Conservation (phyloP, 2,113 vertebrate genomes). For the Laticauda colubrina region DNA sequence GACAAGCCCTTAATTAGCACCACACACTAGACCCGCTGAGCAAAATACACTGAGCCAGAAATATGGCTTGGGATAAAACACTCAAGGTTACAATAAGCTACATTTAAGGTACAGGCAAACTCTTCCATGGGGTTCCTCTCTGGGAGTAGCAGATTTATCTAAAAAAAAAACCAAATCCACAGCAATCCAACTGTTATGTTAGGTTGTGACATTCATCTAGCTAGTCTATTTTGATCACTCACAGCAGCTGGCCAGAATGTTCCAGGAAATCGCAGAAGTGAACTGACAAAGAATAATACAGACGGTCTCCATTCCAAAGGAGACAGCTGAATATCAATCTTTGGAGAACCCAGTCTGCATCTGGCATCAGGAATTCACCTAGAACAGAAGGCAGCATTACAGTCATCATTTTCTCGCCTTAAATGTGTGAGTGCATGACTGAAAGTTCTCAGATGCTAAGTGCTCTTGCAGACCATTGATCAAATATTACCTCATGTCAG, state of each 20-base stretch:
- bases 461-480: neutral
- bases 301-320: neutral
- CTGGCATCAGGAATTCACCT: neutral
- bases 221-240: neutral
- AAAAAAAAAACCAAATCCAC: neutral
- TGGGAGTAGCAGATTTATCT: slow-evolving; percentile 15
- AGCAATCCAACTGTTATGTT: neutral
- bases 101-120: slow-evolving; percentile 45
- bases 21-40: slow-evolving; percentile 32
- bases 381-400: neutral
- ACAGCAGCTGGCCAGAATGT: neutral
- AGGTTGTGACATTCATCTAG: neutral
- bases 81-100: slow-evolving; percentile 56
- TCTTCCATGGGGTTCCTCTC: slow-evolving; percentile 34
- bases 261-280: neutral
- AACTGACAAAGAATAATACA: neutral
- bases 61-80: slow-evolving; percentile 36
- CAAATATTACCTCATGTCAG: neutral
- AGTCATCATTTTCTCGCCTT: neutral
- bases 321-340: neutral
- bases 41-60: slow-evolving; percentile 50
- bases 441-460: neutral
- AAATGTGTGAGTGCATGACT: neutral
- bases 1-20: slow-evolving; percentile 57
- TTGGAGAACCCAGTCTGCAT: neutral